Evolutionary conservation across 1,140 invertebrate species (phyloP), one percentile per base, ranked within the genome.

Genomic region (Armadillidium nasatum): DNA sequence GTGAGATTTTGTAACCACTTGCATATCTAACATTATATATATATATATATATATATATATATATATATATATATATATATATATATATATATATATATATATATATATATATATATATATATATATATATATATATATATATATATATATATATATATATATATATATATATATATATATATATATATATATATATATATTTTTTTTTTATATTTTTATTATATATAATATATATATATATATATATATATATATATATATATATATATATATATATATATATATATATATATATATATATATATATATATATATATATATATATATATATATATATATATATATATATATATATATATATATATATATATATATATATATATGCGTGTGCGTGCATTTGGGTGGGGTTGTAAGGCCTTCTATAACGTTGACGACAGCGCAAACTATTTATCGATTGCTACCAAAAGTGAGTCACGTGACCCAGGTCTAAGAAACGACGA

Each of bases 101-200:
- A 60, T 60, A 60, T 60, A 60, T 60, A 60, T 60, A 60, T 60
- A 15, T 13, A 60, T 60, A 60, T 19, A 60, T 60, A 15, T 15
- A 60, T 13, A 15, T 3, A 78, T 71, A 2, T 70, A 33, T 83
- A 77, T 86, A 88, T 87, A 94, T 92, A 91, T 68, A 94, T 85
- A 85, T 89, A 89, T 23, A 94, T 85, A 85, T 92, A 94, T n/a
- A 15, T 88, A 88, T 82, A 93, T 90, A 78, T 91, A 88, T 0
- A 86, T 84, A 4, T 86, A 84, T 81, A 33, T 33, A 6, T 33
- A 6, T 33, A 6, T 33, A 6, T 33, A 33, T 1, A 33, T 33
- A 6, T 33, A 6, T 33, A 33, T 33, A 6, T 33, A 6, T 33
- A 33, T 33, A 6, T 33, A 6, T 33, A 6, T 33, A 6, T 33